These are phyloP conservation scores for Okamejei kenojei DNA, from an alignment of 2,797 vertebrate species.

Conservation along the genomic window DNA sequence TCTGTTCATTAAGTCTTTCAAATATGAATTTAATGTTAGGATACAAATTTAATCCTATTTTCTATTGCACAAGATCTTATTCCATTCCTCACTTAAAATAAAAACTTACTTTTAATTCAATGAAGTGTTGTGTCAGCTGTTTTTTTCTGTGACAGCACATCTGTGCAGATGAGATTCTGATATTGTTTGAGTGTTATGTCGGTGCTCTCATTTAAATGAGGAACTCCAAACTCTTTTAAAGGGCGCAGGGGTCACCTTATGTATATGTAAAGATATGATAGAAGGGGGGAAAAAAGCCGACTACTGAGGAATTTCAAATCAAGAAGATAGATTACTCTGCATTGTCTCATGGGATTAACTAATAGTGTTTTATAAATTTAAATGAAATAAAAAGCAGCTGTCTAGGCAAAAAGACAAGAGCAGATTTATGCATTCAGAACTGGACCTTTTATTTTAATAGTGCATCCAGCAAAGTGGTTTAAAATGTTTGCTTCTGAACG, in stretches of 20 bases:
- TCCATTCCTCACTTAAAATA: constrained; percentile 7
- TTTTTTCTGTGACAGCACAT: constrained; percentile 31
- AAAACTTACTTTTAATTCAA: constrained; percentile 20
- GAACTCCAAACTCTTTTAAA: constrained; percentile 32
- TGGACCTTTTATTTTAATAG: constrained; percentile 18
- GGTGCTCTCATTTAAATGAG: constrained; percentile 35
- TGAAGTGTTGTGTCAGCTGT: constrained; percentile 23
- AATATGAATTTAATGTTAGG: constrained; percentile 10
- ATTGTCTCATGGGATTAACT: constrained; percentile 28
- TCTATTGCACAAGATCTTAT: not conserved
- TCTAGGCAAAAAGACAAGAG: constrained; percentile 11
- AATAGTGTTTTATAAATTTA: constrained; percentile 33
- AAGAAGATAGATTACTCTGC: constrained; percentile 31
- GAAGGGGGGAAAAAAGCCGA: not conserved
- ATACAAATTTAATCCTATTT: constrained; percentile 24
- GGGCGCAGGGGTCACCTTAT: constrained; percentile 32
- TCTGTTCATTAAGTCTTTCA: constrained; percentile 31
- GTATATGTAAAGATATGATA: constrained; percentile 25
- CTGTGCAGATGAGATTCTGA: constrained; percentile 34
- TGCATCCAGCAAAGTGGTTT: not conserved
- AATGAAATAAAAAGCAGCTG: constrained; percentile 37
- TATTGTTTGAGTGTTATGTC: not conserved
- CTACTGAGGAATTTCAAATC: constrained; percentile 37
- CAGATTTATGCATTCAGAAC: not conserved
- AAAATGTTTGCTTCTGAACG: not conserved